These are phyloP conservation scores for Acanthurus tractus DNA, from an alignment of 2,797 vertebrate genomes.

Conservation along the genomic window DNA sequence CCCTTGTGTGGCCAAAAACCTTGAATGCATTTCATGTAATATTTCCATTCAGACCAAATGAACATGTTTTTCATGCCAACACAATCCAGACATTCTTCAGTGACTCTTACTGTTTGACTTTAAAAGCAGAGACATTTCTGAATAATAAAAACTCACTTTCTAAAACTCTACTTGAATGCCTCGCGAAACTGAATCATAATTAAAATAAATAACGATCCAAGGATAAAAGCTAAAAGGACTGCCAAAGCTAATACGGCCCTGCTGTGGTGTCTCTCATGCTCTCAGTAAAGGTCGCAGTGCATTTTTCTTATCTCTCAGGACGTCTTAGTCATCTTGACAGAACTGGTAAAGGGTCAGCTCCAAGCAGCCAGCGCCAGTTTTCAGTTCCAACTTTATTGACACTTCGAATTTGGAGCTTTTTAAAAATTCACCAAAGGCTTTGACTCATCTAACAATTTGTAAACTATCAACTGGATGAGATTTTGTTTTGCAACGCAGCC, in stretches of 20 bases:
- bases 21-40: not conserved
- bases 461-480: slow-evolving; percentile 44
- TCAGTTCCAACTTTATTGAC: slow-evolving; percentile 41
- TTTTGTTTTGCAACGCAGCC: slow-evolving; percentile 27
- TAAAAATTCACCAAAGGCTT: slow-evolving; percentile 19
- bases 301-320: slow-evolving; percentile 43
- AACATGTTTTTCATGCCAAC: not conserved
- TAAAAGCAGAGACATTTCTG: slow-evolving; percentile 16
- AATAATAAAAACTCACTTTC: slow-evolving; percentile 28
- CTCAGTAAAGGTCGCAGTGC: slow-evolving; percentile 44
- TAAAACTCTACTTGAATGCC: slow-evolving; percentile 19
- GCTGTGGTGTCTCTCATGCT: slow-evolving; percentile 10
- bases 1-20: not conserved
- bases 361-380: not conserved
- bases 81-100: not conserved
- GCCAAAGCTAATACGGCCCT: slow-evolving; percentile 34
- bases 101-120: not conserved
- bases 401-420: slow-evolving; percentile 29
- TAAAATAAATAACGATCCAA: slow-evolving; percentile 31
- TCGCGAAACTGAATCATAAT: slow-evolving; percentile 28
- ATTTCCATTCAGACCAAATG: not conserved
- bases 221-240: slow-evolving; percentile 35
- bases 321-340: slow-evolving; percentile 50
- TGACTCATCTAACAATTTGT: slow-evolving; percentile 38
- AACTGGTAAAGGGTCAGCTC: slow-evolving; percentile 38